Conservation (phyloP, 2,113 vertebrate species). For the Hydropotes inermis region DNA sequence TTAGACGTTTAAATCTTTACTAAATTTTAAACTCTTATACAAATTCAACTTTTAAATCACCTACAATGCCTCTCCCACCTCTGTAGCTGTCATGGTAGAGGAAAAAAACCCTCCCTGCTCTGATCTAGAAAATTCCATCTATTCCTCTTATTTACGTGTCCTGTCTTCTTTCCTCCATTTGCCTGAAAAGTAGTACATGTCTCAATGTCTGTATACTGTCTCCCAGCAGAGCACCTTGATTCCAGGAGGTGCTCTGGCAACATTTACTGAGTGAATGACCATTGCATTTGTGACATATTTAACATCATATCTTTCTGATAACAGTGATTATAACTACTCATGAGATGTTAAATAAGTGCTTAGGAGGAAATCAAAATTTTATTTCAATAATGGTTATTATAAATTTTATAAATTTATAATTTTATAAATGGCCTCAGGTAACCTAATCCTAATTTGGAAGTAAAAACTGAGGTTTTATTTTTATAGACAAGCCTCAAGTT, state of each 20-base stretch:
- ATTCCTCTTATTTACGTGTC: background rate
- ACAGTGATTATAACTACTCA: background rate
- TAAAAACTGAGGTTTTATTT: background rate
- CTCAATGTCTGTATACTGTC: background rate
- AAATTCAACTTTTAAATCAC: background rate
- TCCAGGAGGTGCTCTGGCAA: background rate
- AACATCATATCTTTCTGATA: background rate
- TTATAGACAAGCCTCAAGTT: background rate
- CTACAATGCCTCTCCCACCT: rapidly evolving
- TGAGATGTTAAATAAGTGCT: background rate
- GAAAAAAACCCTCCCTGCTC: background rate
- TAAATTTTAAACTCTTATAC: background rate
- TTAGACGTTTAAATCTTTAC: background rate
- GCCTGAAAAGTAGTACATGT: background rate
- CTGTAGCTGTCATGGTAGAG: background rate
- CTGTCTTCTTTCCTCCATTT: background rate
- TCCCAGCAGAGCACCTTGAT: background rate
- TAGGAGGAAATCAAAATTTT: background rate
- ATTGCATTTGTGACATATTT: background rate
- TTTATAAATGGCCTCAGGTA: background rate
- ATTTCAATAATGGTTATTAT: background rate
- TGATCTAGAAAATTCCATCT: background rate
- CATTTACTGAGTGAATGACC: background rate
- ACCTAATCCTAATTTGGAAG: background rate
- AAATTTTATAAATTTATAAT: background rate